Base-by-base conservation (phyloP, 2,113 vertebrate species). In the Oxygymnocypris stewartii region DNA sequence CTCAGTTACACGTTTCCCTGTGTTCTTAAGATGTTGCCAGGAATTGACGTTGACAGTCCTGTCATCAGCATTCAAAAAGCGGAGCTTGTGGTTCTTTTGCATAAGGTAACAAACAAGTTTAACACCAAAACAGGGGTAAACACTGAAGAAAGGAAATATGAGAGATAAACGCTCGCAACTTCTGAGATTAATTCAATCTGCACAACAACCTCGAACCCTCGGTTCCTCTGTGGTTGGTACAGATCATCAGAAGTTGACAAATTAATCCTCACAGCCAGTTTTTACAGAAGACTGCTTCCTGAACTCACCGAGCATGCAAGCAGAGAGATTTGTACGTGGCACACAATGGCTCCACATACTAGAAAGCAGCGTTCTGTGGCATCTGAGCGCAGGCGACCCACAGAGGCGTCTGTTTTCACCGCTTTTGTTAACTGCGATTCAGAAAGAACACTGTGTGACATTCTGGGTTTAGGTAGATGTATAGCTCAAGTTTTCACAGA, bases 201-300 rank as follows among this genome's bases (percentile, higher is more conserved):
- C 42, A 23, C 59, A 40, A 77, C 37, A 83, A 79, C 85, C 59
- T 18, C 31, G 42, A 54, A 63, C 57, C 28, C 67, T 57, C 20
- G 13, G 40, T 20, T 87, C 61, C 65, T 40, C 84, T 87, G 77
- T 85, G 84, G 51, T 75, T 28, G 84, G 73, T 69, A 49, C 23
- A 79, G 42, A 87, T 90, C 85, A 44, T 80, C 82, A 76, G 85
- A 88, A 86, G 87, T 87, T 86, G 87, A 91, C 86, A 85, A 91
- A 87, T 91, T 85, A 87, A 87, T 90, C 85, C 28, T 82, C 85
- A 13, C 57, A 40, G 57, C 13, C 85, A 63, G 71, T 49, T 42
- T 84, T 88, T 85, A 79, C 73, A 73, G 54, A 86, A 87, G 84
- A 87, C 18, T 77, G 59, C 71, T 54, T 85, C 85, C 88, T 90